These are phyloP conservation scores for Hanleya hanleyi DNA, from an alignment of 2,888 invertebrate species.

Conservation along the genomic window DNA sequence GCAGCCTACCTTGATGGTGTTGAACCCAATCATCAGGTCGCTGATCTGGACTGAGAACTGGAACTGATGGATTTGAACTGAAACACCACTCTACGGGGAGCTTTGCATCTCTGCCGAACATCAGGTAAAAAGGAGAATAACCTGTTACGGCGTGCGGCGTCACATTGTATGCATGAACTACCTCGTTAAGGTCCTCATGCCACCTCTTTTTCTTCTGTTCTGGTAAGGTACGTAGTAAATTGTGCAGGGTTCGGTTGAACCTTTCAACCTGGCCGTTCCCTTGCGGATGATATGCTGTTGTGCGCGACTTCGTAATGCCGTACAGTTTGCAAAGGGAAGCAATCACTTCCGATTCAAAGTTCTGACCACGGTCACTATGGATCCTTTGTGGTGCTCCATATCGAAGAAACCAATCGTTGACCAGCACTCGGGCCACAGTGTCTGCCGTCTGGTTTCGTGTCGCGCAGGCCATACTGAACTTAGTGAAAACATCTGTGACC, in stretches of 20 bases:
- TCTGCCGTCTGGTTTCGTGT: background rate
- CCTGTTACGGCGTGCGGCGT: background rate
- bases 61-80: background rate
- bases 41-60: background rate
- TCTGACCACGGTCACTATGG: background rate
- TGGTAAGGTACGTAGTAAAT: background rate
- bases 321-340: background rate
- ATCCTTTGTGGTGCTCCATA: background rate
- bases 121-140: conserved; percentile 6
- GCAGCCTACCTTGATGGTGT: background rate
- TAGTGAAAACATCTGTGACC: conserved; percentile 9
- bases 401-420: conserved; percentile 13
- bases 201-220: background rate
- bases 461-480: background rate
- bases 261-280: background rate
- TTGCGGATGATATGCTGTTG: conserved; percentile 1
- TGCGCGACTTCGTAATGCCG: background rate
- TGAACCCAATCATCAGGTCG: background rate
- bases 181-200: background rate
- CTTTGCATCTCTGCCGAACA: background rate
- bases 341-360: background rate
- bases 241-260: background rate
- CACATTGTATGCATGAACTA: background rate
- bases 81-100: background rate
- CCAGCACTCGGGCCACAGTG: background rate